These are phyloP conservation scores for Agapornis canus DNA, from an alignment of 2,797 vertebrate species.

Conservation along the genomic window DNA sequence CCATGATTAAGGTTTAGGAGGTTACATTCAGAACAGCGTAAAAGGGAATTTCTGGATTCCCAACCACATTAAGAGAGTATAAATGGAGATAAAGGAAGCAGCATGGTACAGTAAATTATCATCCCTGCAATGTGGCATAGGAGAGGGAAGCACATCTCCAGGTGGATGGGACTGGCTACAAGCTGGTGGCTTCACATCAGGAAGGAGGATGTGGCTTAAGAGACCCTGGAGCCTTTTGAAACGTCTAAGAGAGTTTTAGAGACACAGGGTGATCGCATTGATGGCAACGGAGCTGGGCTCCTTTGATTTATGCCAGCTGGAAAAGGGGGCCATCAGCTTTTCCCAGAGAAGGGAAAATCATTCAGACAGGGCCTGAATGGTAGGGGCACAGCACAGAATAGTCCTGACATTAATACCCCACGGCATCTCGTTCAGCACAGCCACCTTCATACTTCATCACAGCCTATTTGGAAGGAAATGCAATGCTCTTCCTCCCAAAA, in stretches of 20 bases:
- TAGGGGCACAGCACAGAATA: neutral
- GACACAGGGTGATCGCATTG: fast-evolving
- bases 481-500: neutral
- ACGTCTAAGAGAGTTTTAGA: neutral
- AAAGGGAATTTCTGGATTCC: conserved; percentile 74
- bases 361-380: neutral
- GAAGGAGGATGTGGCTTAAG: neutral
- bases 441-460: neutral
- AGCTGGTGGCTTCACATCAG: neutral
- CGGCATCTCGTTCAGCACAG: neutral
- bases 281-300: neutral
- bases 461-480: neutral
- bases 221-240: neutral
- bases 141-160: neutral
- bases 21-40: conserved; percentile 68
- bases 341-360: neutral
- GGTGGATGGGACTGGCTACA: neutral
- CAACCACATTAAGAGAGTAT: conserved; percentile 63
- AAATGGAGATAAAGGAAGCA: conserved; percentile 65
- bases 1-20: conserved; percentile 75
- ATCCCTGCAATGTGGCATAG: neutral
- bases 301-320: neutral
- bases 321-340: neutral
- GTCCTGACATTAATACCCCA: neutral
- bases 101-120: conserved; percentile 46